phyloP scores from a whole-genome alignment of 1,140 invertebrate species.

The Drosophila virilis region DNA sequence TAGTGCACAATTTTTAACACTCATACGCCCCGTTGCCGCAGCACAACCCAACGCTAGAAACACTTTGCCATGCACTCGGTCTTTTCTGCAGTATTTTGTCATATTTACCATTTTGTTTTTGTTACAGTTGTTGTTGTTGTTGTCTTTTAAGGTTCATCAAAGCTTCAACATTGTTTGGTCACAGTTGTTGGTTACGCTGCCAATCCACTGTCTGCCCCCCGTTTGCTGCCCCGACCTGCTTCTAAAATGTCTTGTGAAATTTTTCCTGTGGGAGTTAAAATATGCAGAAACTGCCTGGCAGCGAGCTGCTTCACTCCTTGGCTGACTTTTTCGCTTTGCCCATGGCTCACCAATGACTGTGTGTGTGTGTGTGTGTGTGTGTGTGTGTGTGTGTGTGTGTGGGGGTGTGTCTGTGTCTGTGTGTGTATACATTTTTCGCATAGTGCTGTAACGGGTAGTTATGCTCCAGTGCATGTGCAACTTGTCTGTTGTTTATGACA shows the following conservation, averaged over 20 bases:
- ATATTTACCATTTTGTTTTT: constrained; percentile 58
- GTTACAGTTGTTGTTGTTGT: constrained; percentile 55
- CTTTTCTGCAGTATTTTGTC: constrained; percentile 65
- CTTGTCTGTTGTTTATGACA: constrained; percentile 81
- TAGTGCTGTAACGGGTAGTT: constrained; percentile 60
- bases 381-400: not conserved
- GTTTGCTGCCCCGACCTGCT: constrained; percentile 35
- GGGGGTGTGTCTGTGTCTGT: not conserved
- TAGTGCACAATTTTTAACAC: constrained; percentile 81
- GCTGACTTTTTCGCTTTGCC: constrained; percentile 67
- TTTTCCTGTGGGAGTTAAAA: constrained; percentile 81
- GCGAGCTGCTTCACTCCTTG: constrained; percentile 23
- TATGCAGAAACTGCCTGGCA: constrained; percentile 71
- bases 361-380: not conserved
- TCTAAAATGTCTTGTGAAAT: constrained; percentile 79
- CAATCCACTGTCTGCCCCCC: constrained; percentile 21
- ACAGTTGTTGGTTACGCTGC: constrained; percentile 73
- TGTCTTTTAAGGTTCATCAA: constrained; percentile 80
- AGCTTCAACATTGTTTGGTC: constrained; percentile 82
- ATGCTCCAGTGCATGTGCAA: constrained; percentile 77
- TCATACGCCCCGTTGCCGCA: constrained; percentile 71
- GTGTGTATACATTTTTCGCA: constrained; percentile 26
- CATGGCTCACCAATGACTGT: not conserved
- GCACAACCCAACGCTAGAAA: constrained; percentile 16
- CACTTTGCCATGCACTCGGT: constrained; percentile 52